Evolutionary conservation across 2,113 vertebrate genomes (phyloP), one percentile per base, ranked within the genome.

Genomic region (Sebastes fasciatus): DNA sequence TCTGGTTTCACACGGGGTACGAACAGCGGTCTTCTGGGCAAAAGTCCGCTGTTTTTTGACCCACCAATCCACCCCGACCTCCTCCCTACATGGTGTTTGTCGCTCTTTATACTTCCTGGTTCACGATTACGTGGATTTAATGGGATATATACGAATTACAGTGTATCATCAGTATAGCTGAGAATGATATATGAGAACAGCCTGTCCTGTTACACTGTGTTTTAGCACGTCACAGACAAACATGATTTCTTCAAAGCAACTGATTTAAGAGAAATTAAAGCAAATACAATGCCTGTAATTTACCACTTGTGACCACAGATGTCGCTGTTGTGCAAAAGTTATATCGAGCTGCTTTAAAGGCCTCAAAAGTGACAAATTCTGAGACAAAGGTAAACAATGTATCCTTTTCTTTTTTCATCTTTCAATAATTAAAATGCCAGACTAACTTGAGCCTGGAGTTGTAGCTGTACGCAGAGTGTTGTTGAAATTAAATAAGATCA

Each of bases 401-500:
- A 21, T 48, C 1, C 2, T 61, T 40, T 6, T 7, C 8, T 19
- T 48, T 64, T 21, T 2, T 54, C 1, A 12, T 68, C n/a, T 57
- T 60, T 14, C 14, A 34, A 48, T 48, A 60, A 73, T 43, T 72
- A 8, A 45, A 13, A 63, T 40, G 40, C 14, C 34, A 40, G n/a
- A 52, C 42, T 19, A 21, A 19, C 6, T 48, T 43, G 12, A 46
- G 17, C 21, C 54, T 16, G 23, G 26, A 55, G 2, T 77, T 57
- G 46, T 5, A 54, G 19, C 54, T 60, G 23, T 2, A 19, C 51
- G 23, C 10, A 55, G 13, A 55, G 26, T 43, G 49, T 64, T 61
- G 61, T 34, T 21, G 23, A 71, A 75, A 67, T 46, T 0, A 63
- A 69, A 71, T 49, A 87, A 21, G 65, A 54, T 51, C 6, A 54